A percentile compares a stretch with the other conserved stretches of the same genome.
Evolutionary conservation across 1,140 invertebrate genomes (phyloP).

Genomic region (Sitophilus oryzae): DNA sequence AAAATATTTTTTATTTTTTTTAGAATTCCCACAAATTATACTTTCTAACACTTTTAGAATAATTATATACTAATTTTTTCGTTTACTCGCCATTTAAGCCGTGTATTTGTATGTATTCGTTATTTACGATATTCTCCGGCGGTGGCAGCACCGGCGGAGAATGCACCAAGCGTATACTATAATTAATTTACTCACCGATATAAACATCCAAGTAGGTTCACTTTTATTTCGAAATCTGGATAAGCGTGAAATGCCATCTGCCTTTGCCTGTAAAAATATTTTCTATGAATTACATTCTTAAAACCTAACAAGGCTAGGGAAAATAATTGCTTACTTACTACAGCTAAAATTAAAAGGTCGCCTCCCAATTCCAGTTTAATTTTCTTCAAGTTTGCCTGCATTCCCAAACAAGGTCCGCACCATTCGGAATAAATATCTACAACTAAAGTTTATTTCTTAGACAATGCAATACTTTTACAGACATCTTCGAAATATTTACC

Average conservation of each 20-base stretch:
- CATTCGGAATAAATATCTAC: slow-evolving; percentile 89
- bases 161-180: no score
- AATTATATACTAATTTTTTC: no score
- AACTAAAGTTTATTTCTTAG: slow-evolving; percentile 63
- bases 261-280: slow-evolving; percentile 62
- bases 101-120: no score
- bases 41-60: no score
- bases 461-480: not conserved
- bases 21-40: no score
- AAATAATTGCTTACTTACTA: slow-evolving; percentile 61
- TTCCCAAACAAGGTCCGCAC: slow-evolving; percentile 83
- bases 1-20: no score
- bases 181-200: slow-evolving; percentile 65
- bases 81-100: no score
- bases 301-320: no score
- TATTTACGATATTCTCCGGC: no score
- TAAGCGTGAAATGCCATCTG: slow-evolving; percentile 72
- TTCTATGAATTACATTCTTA: no score
- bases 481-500: slow-evolving; percentile 50
- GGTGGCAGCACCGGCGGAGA: no score
- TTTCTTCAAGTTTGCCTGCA: slow-evolving; percentile 81
- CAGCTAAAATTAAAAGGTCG: slow-evolving; percentile 71
- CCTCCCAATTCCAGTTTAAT: slow-evolving; percentile 84
- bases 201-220: slow-evolving; percentile 88
- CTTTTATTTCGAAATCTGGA: slow-evolving; percentile 78